Evolutionary conservation across 2,797 vertebrate genomes (phyloP), one percentile per base, ranked within the genome.

Genomic region (Cyclura pinguis): DNA sequence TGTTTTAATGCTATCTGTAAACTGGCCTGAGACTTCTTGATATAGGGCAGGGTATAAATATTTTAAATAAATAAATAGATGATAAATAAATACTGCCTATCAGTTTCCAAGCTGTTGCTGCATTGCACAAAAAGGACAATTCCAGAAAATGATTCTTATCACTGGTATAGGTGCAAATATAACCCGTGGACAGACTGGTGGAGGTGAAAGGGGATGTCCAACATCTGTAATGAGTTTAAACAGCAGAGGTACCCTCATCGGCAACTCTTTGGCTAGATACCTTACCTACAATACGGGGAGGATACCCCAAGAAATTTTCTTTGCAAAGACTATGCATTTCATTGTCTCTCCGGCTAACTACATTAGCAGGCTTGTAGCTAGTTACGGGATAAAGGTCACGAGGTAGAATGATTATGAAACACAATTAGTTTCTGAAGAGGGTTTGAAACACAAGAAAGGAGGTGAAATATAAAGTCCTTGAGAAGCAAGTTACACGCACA

Each of bases 281-380:
- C 32, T 80, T 55, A 24, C 7, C 47, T 81, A 52, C 27, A 62
- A 3, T 35, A 12, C 62, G 74, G 12, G 38, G 62, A 27, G 27
- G 29, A 16, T 32, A 10, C n/a, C 62, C 8, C 77, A 38, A 80
- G 47, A n/a, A 52, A 64, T 78, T 69, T 69, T 18, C 64, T 22
- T 18, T 69, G 47, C 27, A 47, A 42, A 42, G 42, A 47, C 42
- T 47, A 47, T 47, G 42, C 42, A 47, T 47, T 47, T 47, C 77
- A 32, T 18, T 1, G 42, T 32, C 2, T 78, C 47, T 67, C 32
- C 50, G 22, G 8, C n/a, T 38, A 50, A 32, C 24, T 69, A 35
- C 62, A 88, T 55, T 55, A 35, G 81, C 27, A 88, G 50, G n/a
- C 14, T 88, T 77, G 38, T 55, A 80, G 86, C 47, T 32, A 82